Percentiles rank a stretch among this genome's conserved stretches.
Evolutionary conservation across 1,140 invertebrate genomes (phyloP).

Genomic region (Drosophila mayri): DNA sequence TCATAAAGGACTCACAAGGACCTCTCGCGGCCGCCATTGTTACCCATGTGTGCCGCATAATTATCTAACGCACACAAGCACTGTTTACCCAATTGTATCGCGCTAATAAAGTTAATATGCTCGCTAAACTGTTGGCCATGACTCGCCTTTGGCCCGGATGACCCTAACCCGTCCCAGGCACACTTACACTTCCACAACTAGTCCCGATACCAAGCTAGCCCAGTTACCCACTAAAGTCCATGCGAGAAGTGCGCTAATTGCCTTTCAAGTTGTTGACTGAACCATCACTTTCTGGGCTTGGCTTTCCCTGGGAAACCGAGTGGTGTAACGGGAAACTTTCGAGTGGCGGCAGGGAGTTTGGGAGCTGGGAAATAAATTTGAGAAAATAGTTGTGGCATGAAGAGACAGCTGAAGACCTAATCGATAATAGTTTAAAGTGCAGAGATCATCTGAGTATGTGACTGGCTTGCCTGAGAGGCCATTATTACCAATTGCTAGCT

Average conservation of each 20-base stretch:
- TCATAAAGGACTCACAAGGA: slow-evolving; percentile 57
- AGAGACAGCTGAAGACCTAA: slow-evolving; percentile 14
- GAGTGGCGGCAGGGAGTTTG: slow-evolving; percentile 5
- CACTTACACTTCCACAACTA: background rate
- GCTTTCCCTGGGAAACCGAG: slow-evolving; percentile 30
- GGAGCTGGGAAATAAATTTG: slow-evolving; percentile 10
- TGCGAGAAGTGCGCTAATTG: slow-evolving; percentile 71
- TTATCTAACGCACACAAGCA: slow-evolving; percentile 41
- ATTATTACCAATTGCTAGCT: background rate
- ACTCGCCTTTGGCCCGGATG: slow-evolving; percentile 56
- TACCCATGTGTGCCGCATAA: slow-evolving; percentile 61
- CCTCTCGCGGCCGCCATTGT: slow-evolving; percentile 54
- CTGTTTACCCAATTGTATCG: slow-evolving; percentile 62
- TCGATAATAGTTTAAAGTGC: slow-evolving; percentile 29
- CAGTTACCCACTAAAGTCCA: slow-evolving; percentile 7
- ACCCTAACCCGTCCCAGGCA: slow-evolving; percentile 36
- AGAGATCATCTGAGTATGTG: background rate
- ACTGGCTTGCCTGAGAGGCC: background rate
- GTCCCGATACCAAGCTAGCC: background rate
- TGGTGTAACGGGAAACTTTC: slow-evolving; percentile 36
- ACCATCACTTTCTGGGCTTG: slow-evolving; percentile 50
- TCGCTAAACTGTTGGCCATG: slow-evolving; percentile 75
- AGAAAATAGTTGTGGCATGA: slow-evolving; percentile 14
- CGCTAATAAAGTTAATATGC: slow-evolving; percentile 77
- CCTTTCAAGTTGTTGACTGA: slow-evolving; percentile 76